Evolutionary conservation across 2,113 vertebrate genomes (phyloP).

Genomic region (Cephalopterus ornatus): DNA sequence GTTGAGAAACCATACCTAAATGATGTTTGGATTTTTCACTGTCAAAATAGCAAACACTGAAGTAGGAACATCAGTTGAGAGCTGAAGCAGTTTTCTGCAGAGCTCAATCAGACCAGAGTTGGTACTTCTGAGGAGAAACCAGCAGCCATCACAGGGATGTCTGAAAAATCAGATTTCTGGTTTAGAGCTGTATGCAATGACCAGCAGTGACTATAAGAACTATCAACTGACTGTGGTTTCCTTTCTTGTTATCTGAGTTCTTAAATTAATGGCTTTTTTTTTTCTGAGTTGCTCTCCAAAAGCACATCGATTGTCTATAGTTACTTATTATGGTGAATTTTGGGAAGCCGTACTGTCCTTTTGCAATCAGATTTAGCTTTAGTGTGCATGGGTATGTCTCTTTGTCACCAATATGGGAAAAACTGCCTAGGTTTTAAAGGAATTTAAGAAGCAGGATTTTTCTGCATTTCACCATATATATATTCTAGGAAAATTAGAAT

Average conservation of each 20-base stretch:
- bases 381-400: accelerated
- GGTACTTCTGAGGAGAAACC: background rate
- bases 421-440: background rate
- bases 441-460: background rate
- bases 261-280: background rate
- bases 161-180: background rate
- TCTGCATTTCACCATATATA: background rate
- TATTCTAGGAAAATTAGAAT: background rate
- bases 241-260: background rate
- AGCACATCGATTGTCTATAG: background rate
- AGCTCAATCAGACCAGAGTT: background rate
- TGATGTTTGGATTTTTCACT: background rate
- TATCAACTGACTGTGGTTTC: accelerated
- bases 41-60: background rate
- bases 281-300: background rate
- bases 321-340: background rate
- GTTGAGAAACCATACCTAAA: background rate
- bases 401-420: background rate
- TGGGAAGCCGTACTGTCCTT: background rate
- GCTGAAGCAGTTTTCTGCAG: background rate
- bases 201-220: accelerated
- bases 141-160: accelerated
- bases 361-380: background rate
- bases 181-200: accelerated
- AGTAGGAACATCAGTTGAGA: background rate